Base-by-base conservation (phyloP, 1,140 invertebrate genomes). In the Drosophila asahinai region DNA sequence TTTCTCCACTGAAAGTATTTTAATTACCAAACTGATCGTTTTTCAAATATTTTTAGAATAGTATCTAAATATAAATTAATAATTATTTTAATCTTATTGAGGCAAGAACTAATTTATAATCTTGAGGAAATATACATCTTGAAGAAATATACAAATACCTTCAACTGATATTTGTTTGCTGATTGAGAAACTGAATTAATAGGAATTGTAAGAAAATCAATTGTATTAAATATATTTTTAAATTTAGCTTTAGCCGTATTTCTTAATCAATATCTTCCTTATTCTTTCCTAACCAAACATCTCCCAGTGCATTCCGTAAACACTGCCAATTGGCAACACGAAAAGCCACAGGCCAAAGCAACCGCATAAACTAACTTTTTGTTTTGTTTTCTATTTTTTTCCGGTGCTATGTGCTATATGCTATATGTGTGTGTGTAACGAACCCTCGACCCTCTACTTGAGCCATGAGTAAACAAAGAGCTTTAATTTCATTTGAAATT, bases 401-500 rank as follows among this genome's bases (percentile, higher is more conserved):
- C 40, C 52, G 22, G 33, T 3, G 17, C 52, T 22, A 22, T 25
- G 25, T 57, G 36, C 36, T 12, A 38, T 51, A 43, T 77, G 43
- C 30, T 9, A 33, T 36, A 4, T 52, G 22, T 33, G 36, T 45
- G 15, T 76, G 71, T 70, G 59, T 36, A 70, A 71, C 70, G 54
- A 59, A 57, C 54, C 67, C 59, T 40, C 67, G 40, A 61, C 66
- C 5, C 27, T 47, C 58, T 43, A 71, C 75, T 60, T 43, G 59
- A 47, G 55, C 42, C 52, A 78, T 66, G 60, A 59, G 73, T 64
- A 79, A 84, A 84, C 70, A 79, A 80, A 84, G 77, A 71, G 81
- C 86, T 81, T 81, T 81, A 89, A 86, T 89, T 90, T 84, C 79
- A 86, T 89, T 89, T 81, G 65, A 89, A 90, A 90, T 70, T 62